phyloP scores from a whole-genome alignment of 2,113 vertebrate species.

The Odontophorus gujanensis region DNA sequence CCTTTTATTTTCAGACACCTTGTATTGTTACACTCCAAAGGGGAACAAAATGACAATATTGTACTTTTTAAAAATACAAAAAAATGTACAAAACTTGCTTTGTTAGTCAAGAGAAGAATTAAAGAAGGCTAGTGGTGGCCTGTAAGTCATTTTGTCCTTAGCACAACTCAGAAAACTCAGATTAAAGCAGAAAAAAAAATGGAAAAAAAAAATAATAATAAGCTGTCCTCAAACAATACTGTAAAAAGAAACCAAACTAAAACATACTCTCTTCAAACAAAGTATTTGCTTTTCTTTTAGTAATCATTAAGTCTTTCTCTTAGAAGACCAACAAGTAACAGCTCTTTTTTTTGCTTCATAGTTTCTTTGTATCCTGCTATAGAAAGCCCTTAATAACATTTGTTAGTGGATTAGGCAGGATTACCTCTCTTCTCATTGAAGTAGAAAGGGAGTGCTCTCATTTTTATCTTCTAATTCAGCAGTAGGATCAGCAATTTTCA shows the following conservation, averaged over 20 bases:
- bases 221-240: neutral
- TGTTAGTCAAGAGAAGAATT: neutral
- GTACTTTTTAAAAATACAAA: neutral
- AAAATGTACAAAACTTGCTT: neutral
- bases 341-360: neutral
- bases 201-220: neutral
- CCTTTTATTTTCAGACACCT: neutral
- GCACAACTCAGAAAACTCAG: neutral
- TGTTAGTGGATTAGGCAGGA: neutral
- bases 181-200: neutral
- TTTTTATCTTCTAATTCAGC: neutral
- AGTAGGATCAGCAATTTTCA: neutral
- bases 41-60: neutral
- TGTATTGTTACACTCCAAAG: neutral
- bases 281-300: neutral
- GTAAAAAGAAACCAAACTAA: neutral
- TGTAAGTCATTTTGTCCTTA: neutral
- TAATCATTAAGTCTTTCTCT: neutral
- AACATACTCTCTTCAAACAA: neutral
- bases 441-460: neutral
- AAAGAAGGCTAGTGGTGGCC: too few species aligned
- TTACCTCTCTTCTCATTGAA: neutral
- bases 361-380: neutral
- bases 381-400: neutral
- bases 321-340: neutral